Conservation (phyloP, 1,140 invertebrate genomes). For the Philopotamus ludificatus region DNA sequence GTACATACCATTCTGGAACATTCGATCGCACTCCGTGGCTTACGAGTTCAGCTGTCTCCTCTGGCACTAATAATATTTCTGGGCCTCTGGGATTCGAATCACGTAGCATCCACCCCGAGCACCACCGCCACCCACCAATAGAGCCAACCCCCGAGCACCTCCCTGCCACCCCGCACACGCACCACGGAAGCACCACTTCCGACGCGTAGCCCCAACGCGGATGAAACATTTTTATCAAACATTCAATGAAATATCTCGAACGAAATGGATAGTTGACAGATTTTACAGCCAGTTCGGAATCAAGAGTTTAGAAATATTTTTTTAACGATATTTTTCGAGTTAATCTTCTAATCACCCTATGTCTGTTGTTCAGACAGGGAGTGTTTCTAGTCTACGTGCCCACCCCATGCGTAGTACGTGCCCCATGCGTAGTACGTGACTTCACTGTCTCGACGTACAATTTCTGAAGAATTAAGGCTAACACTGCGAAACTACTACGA, state of each 20-base stretch:
- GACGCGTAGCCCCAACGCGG: not conserved
- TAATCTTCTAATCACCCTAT: conserved; percentile 1
- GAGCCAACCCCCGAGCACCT: conserved; percentile 2
- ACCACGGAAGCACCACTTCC: conserved; percentile 4
- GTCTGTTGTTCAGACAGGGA: not conserved
- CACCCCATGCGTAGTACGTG: conserved; percentile 23
- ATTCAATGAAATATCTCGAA: not conserved
- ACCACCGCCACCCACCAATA: conserved; percentile 11
- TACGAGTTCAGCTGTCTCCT: conserved; percentile 1
- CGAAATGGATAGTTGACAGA: too few relatives aligned
- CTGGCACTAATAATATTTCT: conserved; percentile 39
- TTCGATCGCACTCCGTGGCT: not conserved
- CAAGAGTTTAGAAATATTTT: not conserved
- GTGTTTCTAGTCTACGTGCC: not conserved
- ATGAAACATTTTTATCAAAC: not conserved
- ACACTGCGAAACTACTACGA: too few relatives aligned
- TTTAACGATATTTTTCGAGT: not conserved
- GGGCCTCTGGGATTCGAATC: conserved; percentile 29
- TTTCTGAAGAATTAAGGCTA: conserved; percentile 4
- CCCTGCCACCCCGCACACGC: not conserved
- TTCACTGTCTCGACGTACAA: conserved; percentile 18
- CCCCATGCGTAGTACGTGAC: conserved; percentile 26
- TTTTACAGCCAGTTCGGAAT: too few relatives aligned
- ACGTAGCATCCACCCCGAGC: conserved; percentile 26
- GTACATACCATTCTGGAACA: too few relatives aligned